Evolutionary conservation across 2,113 vertebrate species (phyloP).

Genomic region (Sorex araneus): DNA sequence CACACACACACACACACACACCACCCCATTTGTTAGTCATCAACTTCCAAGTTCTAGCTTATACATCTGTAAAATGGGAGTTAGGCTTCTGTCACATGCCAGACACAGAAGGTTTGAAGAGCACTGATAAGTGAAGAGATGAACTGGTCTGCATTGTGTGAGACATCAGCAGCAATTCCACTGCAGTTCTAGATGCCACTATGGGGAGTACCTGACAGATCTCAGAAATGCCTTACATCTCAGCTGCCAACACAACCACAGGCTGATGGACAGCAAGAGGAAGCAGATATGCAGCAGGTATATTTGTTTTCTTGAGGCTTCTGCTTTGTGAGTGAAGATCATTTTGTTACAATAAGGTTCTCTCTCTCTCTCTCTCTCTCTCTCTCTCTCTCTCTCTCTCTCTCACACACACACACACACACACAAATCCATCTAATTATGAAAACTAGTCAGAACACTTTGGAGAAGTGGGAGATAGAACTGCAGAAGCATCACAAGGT

Average conservation of each 20-base stretch:
- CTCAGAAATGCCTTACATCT: background rate
- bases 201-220: too few species aligned
- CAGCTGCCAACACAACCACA: background rate
- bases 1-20: too few species aligned
- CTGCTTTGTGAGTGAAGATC: slow-evolving; percentile 15
- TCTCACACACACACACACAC: too few species aligned
- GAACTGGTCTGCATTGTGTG: background rate
- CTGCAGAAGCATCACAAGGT: slow-evolving; percentile 48
- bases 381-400: too few species aligned
- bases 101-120: slow-evolving; percentile 15
- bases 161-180: background rate
- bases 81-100: background rate
- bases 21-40: background rate
- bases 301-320: slow-evolving; percentile 18
- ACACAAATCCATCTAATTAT: background rate
- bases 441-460: slow-evolving; percentile 52
- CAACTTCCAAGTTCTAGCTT: background rate
- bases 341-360: slow-evolving; percentile 35
- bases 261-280: background rate
- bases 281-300: background rate
- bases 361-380: too few species aligned
- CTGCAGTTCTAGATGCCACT: background rate
- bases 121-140: background rate
- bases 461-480: background rate
- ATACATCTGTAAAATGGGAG: background rate